These are phyloP conservation scores for Eclectus roratus DNA, from an alignment of 2,113 vertebrate species.

Conservation along the genomic window DNA sequence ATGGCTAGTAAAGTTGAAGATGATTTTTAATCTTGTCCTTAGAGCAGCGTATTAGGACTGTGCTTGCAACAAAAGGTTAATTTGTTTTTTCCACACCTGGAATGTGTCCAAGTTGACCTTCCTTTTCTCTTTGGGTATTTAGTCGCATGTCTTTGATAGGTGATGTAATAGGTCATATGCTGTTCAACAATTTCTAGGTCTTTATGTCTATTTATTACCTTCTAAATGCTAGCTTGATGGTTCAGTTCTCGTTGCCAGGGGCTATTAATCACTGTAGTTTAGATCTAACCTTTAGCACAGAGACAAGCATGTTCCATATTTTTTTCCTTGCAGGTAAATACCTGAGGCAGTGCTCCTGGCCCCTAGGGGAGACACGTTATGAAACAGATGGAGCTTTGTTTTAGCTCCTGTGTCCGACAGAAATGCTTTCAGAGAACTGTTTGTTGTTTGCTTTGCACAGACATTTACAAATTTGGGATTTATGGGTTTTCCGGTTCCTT, in stretches of 20 bases:
- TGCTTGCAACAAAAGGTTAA: background rate
- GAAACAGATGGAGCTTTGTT: background rate
- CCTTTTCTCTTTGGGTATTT: background rate
- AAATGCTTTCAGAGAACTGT: background rate
- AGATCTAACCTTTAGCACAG: background rate
- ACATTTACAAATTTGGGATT: background rate
- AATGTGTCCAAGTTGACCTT: background rate
- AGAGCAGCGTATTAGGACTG: background rate
- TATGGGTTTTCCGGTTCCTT: background rate
- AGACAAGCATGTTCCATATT: background rate
- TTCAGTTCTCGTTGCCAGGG: background rate
- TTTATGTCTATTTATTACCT: background rate
- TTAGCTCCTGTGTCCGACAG: background rate
- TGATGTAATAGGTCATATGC: background rate
- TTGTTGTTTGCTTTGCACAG: background rate
- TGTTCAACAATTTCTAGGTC: background rate
- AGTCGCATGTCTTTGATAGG: background rate
- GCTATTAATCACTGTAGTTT: background rate
- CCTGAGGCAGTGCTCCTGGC: background rate
- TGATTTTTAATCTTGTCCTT: background rate
- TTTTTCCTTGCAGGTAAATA: background rate
- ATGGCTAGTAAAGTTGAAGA: background rate
- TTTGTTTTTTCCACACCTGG: background rate
- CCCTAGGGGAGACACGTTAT: rapidly evolving
- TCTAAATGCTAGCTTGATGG: background rate